These are phyloP conservation scores for Anticlea derivata DNA, from an alignment of 2,888 invertebrate genomes.

Conservation along the genomic window DNA sequence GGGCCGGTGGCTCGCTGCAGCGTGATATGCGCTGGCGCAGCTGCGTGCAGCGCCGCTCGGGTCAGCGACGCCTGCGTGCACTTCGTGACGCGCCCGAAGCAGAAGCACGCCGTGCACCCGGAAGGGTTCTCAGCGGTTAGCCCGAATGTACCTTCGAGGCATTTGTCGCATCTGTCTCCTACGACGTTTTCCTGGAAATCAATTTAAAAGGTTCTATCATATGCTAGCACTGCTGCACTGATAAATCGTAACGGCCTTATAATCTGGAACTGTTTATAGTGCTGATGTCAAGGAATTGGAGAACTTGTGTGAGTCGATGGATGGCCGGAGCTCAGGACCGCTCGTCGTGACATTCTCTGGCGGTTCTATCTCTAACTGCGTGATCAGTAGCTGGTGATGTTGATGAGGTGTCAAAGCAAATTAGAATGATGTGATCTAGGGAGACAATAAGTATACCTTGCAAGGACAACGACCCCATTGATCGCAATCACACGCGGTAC, in stretches of 20 bases:
- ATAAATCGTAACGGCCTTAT: too few relatives aligned
- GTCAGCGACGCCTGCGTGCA: constrained; percentile 93
- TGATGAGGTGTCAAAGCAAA: too few relatives aligned
- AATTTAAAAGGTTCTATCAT: not conserved
- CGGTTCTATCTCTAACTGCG: too few relatives aligned
- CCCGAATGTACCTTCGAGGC: constrained; percentile 94
- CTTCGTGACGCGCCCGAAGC: constrained; percentile 92
- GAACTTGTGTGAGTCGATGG: too few relatives aligned
- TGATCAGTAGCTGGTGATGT: too few relatives aligned
- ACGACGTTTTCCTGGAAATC: constrained; percentile 88
- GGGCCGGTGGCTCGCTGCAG: constrained; percentile 47
- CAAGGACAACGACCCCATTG: constrained; percentile 93
- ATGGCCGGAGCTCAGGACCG: too few relatives aligned
- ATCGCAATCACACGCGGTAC: constrained; percentile 88
- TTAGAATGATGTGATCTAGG: too few relatives aligned
- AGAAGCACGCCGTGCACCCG: constrained; percentile 98
- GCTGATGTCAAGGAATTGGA: too few relatives aligned
- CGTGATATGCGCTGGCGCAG: constrained; percentile 80
- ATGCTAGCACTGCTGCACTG: not conserved
- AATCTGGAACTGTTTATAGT: too few relatives aligned
- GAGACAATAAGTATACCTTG: constrained; percentile 83
- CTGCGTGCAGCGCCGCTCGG: constrained; percentile 90
- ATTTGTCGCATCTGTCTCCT: constrained; percentile 93
- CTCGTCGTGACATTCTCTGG: too few relatives aligned
- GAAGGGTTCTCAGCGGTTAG: constrained; percentile 89